Evolutionary conservation across 2,113 vertebrate genomes (phyloP).

Genomic region (Gulo gulo): DNA sequence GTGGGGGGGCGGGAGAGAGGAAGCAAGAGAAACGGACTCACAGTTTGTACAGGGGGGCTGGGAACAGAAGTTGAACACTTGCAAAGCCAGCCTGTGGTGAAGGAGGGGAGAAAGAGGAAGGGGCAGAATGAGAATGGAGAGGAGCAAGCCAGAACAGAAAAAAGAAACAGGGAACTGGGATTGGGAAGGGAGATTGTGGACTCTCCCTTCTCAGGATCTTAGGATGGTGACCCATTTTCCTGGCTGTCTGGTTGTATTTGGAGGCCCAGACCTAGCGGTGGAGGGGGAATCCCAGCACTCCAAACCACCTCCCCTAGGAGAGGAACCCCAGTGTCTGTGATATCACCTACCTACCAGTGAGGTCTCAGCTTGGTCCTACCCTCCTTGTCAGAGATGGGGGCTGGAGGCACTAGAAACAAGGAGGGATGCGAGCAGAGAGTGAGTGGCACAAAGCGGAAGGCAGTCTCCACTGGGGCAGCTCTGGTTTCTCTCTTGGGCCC

Average conservation of each 20-base stretch:
- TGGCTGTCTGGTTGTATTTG: not conserved
- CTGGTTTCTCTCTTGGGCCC: constrained; percentile 28
- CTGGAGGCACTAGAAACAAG: not conserved
- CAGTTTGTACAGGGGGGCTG: not conserved
- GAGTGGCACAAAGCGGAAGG: not conserved
- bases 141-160: not conserved
- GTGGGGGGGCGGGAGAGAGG: not conserved
- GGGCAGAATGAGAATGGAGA: not conserved
- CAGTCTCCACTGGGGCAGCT: not conserved
- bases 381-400: not conserved
- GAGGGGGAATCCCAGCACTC: not conserved
- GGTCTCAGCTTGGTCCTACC: not conserved
- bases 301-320: not conserved
- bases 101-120: not conserved
- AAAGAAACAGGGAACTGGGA: not conserved
- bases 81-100: not conserved
- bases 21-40: not conserved
- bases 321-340: not conserved
- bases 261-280: not conserved
- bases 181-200: not conserved
- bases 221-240: not conserved
- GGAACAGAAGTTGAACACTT: constrained; percentile 16
- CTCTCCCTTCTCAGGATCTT: not conserved
- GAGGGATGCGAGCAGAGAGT: not conserved
- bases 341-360: not conserved